phyloP scores from a whole-genome alignment of 2,113 vertebrate species.

The Catagonus wagneri region DNA sequence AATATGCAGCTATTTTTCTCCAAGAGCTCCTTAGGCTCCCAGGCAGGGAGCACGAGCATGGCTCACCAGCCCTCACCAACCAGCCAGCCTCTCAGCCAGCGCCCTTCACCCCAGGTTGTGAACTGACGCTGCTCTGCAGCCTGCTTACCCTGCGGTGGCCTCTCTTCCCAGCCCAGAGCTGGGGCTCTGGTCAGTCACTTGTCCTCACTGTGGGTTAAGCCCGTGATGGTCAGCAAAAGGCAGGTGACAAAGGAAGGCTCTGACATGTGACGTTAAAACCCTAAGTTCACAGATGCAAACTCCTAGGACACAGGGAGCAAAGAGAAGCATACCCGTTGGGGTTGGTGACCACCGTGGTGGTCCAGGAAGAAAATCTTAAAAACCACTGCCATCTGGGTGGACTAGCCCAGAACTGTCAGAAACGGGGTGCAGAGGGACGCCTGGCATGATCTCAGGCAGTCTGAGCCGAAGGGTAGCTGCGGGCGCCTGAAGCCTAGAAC shows the following conservation, averaged over 20 bases:
- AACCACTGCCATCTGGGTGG: not conserved
- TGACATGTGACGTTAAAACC: not conserved
- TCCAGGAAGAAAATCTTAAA: not conserved
- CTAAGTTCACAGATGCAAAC: not conserved
- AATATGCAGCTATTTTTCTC: not conserved
- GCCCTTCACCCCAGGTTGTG: accelerated
- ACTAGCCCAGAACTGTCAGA: accelerated
- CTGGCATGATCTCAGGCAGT: not conserved
- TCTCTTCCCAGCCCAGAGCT: not conserved
- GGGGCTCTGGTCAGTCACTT: not conserved
- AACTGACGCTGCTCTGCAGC: not conserved
- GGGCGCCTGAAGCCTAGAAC: not conserved
- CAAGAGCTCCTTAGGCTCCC: not conserved
- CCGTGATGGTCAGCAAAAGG: not conserved
- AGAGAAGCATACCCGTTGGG: not conserved
- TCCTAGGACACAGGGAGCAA: not conserved
- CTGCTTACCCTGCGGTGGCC: not conserved
- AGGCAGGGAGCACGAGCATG: not conserved
- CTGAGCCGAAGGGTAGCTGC: not conserved
- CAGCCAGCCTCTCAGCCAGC: not conserved
- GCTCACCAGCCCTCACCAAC: accelerated
- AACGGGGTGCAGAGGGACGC: accelerated
- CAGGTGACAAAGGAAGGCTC: not conserved
- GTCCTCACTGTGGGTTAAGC: not conserved
- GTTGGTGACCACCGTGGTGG: not conserved